These are phyloP conservation scores for Callinectes sapidus DNA, from an alignment of 2,888 invertebrate species.

Conservation along the genomic window DNA sequence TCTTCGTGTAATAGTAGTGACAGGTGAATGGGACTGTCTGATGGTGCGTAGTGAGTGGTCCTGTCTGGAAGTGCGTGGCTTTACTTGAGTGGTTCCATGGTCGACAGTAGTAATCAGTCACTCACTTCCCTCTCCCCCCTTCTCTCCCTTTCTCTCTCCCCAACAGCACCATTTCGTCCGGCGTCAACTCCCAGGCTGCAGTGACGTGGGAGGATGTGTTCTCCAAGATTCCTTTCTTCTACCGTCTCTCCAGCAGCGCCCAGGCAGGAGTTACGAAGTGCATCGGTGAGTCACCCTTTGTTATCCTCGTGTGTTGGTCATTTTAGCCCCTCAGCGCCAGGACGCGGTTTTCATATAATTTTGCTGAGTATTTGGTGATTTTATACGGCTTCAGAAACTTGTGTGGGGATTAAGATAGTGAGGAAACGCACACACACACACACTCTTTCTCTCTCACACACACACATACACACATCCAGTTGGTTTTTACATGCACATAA, in stretches of 20 bases:
- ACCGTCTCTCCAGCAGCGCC: background rate
- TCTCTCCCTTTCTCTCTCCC: background rate
- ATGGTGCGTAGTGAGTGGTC: background rate
- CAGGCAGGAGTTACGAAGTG: conserved; percentile 51
- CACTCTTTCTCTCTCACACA: too few species aligned
- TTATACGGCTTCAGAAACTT: too few species aligned
- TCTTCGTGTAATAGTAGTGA: too few species aligned
- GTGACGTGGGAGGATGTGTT: conserved; percentile 61
- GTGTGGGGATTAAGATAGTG: too few species aligned
- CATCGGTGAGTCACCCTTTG: conserved; percentile 36
- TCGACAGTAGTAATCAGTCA: background rate
- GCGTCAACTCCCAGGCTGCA: conserved; percentile 60
- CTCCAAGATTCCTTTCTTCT: conserved; percentile 40
- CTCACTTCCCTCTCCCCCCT: background rate
- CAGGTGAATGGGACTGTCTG: background rate
- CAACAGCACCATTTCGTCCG: conserved; percentile 57
- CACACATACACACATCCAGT: too few species aligned
- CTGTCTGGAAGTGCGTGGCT: too few species aligned
- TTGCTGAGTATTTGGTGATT: too few species aligned
- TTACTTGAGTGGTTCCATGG: background rate
- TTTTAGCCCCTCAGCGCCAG: too few species aligned
- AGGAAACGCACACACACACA: too few species aligned
- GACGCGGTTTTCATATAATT: too few species aligned
- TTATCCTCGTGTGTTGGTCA: too few species aligned
- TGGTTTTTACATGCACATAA: too few species aligned